A percentile compares a stretch with the other conserved stretches of the same genome.
Conservation (phyloP, 2,888 invertebrate genomes). For the Caprella mutica region DNA sequence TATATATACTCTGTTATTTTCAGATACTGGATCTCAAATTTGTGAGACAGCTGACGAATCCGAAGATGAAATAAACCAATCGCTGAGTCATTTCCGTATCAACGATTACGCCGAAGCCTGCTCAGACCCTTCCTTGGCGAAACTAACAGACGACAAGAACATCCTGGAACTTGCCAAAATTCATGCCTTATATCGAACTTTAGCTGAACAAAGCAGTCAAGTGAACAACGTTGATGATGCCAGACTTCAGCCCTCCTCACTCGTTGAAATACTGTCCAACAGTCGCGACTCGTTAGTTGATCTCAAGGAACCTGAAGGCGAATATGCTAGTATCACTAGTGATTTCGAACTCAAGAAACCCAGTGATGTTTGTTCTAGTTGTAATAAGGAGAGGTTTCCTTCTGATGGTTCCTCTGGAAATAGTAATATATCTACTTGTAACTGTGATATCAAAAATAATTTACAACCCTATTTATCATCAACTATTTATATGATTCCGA, state of each 20-base stretch:
- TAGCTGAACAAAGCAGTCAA: slow-evolving; percentile 23
- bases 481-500: too few relatives aligned
- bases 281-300: slow-evolving; percentile 26
- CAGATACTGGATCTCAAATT: slow-evolving; percentile 44
- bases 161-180: slow-evolving; percentile 54
- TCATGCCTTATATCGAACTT: slow-evolving; percentile 63
- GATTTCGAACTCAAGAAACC: too few relatives aligned
- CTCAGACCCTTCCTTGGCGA: slow-evolving; percentile 37
- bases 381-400: too few relatives aligned
- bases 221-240: slow-evolving; percentile 12
- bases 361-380: too few relatives aligned
- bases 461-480: too few relatives aligned
- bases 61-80: slow-evolving; percentile 22
- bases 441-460: too few relatives aligned
- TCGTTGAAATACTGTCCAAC: slow-evolving; percentile 21
- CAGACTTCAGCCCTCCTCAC: slow-evolving; percentile 20
- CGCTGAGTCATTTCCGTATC: slow-evolving; percentile 36
- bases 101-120: slow-evolving; percentile 34
- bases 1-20: too few relatives aligned
- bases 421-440: too few relatives aligned
- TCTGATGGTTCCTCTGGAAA: too few relatives aligned
- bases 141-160: slow-evolving; percentile 20
- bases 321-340: slow-evolving; percentile 26
- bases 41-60: slow-evolving; percentile 34
- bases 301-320: slow-evolving; percentile 20